A percentile compares a stretch with the other conserved stretches of the same genome.
These are phyloP conservation scores for Psophia crepitans DNA, from an alignment of 2,113 vertebrate species.

Conservation along the genomic window DNA sequence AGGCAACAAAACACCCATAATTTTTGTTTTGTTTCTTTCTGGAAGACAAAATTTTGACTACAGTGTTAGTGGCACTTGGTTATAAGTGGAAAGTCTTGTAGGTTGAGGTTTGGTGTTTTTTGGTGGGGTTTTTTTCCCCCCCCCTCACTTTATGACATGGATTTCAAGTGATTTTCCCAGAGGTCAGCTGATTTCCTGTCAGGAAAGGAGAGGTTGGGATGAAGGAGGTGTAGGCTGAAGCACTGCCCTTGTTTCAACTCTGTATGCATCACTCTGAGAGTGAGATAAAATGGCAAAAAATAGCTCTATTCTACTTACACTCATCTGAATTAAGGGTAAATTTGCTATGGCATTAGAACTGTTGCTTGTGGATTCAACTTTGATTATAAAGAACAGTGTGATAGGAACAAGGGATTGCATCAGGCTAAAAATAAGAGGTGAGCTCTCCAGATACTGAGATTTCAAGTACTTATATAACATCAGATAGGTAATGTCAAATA, in stretches of 20 bases:
- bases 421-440: not conserved
- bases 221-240: not conserved
- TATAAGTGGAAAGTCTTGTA: not conserved
- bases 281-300: not conserved
- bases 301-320: not conserved
- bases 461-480: not conserved
- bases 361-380: not conserved
- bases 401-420: not conserved
- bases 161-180: not conserved
- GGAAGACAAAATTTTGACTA: not conserved
- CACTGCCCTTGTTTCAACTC: not conserved
- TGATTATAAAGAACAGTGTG: not conserved
- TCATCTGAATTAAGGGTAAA: not conserved
- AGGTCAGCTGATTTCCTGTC: not conserved
- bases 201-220: not conserved
- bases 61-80: rapidly evolving
- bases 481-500: not conserved
- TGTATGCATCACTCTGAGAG: not conserved
- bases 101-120: not conserved
- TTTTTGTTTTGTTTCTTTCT: not conserved
- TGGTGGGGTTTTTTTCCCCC: no score
- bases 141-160: not conserved
- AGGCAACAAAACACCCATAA: not conserved
- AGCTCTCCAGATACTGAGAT: not conserved
- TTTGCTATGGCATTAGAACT: not conserved